Conservation (phyloP, 2,888 invertebrate genomes). For the Epirrita christyi region DNA sequence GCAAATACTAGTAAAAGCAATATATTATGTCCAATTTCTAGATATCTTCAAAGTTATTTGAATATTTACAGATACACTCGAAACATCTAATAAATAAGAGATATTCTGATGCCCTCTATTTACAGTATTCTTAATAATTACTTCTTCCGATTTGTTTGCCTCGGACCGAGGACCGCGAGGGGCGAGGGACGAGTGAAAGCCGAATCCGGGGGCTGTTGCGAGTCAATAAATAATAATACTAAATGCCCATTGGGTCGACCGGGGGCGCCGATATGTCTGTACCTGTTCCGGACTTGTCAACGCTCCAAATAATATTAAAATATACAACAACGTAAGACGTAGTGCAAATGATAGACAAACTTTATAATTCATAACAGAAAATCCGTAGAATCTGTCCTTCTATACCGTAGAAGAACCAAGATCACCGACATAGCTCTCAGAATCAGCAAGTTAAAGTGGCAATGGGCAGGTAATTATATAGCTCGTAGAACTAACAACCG, state of each 20-base stretch:
- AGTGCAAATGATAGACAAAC: too few species aligned
- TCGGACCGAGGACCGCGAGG: slow-evolving; percentile 46
- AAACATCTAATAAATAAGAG: slow-evolving; percentile 57
- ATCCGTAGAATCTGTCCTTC: too few species aligned
- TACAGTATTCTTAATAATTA: slow-evolving; percentile 83
- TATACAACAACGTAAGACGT: too few species aligned
- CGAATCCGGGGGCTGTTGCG: slow-evolving; percentile 65
- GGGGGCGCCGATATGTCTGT: slow-evolving; percentile 48
- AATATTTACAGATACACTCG: slow-evolving; percentile 34
- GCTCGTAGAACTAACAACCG: too few species aligned
- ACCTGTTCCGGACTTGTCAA: slow-evolving; percentile 40
- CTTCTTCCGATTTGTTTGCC: slow-evolving; percentile 81
- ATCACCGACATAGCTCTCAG: too few species aligned
- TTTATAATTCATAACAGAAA: too few species aligned
- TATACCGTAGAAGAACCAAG: too few species aligned
- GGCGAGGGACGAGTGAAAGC: slow-evolving; percentile 69
- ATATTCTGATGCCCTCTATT: slow-evolving; percentile 67
- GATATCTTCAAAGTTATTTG: neutral
- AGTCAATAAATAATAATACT: slow-evolving; percentile 83
- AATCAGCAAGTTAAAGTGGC: too few species aligned
- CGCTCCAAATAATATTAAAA: slow-evolving; percentile 1
- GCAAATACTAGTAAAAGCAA: too few species aligned
- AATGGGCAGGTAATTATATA: too few species aligned
- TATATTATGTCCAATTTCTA: too few species aligned
- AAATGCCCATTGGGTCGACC: slow-evolving; percentile 75